Evolutionary conservation across 2,888 invertebrate genomes (phyloP), one percentile per base, ranked within the genome.

Genomic region (Callosobruchus maculatus): DNA sequence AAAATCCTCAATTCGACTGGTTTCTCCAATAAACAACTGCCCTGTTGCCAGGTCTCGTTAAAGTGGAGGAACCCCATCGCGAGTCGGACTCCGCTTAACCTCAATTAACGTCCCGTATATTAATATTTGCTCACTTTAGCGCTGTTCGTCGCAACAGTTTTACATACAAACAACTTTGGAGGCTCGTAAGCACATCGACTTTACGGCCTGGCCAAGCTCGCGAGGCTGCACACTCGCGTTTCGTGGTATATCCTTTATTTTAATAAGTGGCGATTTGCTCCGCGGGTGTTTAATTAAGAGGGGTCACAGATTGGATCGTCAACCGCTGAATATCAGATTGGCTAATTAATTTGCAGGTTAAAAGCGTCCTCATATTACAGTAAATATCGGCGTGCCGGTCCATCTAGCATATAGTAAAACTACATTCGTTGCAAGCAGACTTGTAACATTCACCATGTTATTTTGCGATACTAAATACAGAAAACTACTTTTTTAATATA

Each of bases 81-180:
- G 49, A 49, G 49, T 13, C 13, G 18, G 49, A 49, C 71, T 75
- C 77, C 77, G 74, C 73, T 74, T 75, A 74, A 72, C 74, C 75
- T 78, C 78, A 78, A 78, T 78, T 78, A 77, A 67, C 73, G 78
- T 79, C 79, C 68, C 67, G 74, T 77, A 71, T 73, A 74, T 76
- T 77, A 70, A 74, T 76, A 77, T 78, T 76, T 76, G 74, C 76
- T 71, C 74, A 71, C 71, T 76, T 74, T 70, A 75, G 70, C 73
- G 70, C 72, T 80, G 80, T 81, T 81, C 80, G 78, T 78, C 77
- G 77, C 73, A 71, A 79, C 78, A 79, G 78, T 79, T 77, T 78
- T 77, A 78, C 77, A 76, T 73, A 69, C 67, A 71, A 68, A 66
- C 70, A 26, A 31, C 21, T 71, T 72, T 70, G 70, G 18, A 69